Evolutionary conservation across 1,140 invertebrate genomes (phyloP), one percentile per base, ranked within the genome.

Genomic region (Lutraria rhynchaena): DNA sequence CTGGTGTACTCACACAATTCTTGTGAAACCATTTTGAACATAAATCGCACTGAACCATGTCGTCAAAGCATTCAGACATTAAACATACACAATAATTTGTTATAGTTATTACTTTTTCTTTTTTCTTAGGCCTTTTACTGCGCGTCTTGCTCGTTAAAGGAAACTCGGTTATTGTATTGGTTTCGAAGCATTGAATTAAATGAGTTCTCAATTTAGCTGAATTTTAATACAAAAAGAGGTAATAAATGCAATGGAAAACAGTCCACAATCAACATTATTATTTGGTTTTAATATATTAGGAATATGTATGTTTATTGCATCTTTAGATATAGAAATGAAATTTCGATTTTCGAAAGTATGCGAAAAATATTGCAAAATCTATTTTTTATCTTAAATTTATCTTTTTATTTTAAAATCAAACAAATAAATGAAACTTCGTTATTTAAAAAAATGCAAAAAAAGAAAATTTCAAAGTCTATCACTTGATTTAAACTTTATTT

Each of bases 131-230:
- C 9, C 60, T 3, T 29, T 22, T 44, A 44, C 60, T 37, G 9
- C 33, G 15, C 17, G 60, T 37, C 37, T 63, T 35, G 4, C 22
- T 63, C 15, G 60, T 63, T 11, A 35, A 11, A 7, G 31, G 60
- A 44, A 63, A 63, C 41, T 63, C 60, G 4, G 60, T 37, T 15
- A 63, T 37, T 44, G 33, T 5, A 35, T 37, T 35, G 5, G 46
- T 69, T 27, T 69, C 65, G n/a, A 69, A 69, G 51, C 65, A 49
- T 1, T 29, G 19, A 27, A 69, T 15, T 15, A 69, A 27, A 69
- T 69, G 65, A 11, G 3, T 37, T 4, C 41, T 5, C 3, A 69
- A 29, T 3, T 5, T 11, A 7, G 3, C 22, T 35, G 31, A 29
- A 11, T 37, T 37, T 35, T 63, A 13, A 63, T 1, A n/a, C 60